Percentiles rank a stretch among this genome's conserved stretches.
phyloP scores from a whole-genome alignment of 2,797 vertebrate genomes.

The Microcaecilia unicolor region DNA sequence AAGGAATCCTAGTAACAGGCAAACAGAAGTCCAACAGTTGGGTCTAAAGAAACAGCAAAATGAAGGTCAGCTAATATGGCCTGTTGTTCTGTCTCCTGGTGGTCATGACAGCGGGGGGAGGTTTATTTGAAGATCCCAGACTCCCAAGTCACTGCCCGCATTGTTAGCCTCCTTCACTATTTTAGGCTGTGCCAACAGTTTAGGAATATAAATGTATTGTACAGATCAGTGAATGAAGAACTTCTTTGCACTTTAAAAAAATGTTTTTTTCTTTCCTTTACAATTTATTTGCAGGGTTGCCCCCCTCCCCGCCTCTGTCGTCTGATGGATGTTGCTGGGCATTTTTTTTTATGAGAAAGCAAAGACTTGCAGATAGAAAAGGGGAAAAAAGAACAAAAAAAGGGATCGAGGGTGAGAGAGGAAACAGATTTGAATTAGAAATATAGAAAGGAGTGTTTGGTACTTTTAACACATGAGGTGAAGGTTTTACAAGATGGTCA shows the following conservation, averaged over 20 bases:
- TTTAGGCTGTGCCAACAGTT: constrained; percentile 70
- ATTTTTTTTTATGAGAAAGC: constrained; percentile 63
- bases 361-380: constrained; percentile 32
- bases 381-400: constrained; percentile 2
- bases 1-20: constrained; percentile 91
- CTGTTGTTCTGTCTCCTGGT: constrained; percentile 70
- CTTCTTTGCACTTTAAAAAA: constrained; percentile 48
- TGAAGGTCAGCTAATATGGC: constrained; percentile 81
- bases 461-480: constrained; percentile 10
- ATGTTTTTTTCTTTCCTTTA: constrained; percentile 36
- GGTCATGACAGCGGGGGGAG: constrained; percentile 72
- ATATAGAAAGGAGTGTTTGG: constrained; percentile 17
- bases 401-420: constrained; percentile 9
- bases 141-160: constrained; percentile 76
- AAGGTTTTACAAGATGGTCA: constrained; percentile 29
- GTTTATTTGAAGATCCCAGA: constrained; percentile 98
- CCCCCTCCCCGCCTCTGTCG: constrained; percentile 43
- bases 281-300: constrained; percentile 75
- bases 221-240: constrained; percentile 69
- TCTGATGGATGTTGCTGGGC: constrained; percentile 62
- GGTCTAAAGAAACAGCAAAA: constrained; percentile 85
- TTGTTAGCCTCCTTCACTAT: constrained; percentile 70
- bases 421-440: no score
- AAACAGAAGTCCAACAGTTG: constrained; percentile 76
- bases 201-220: constrained; percentile 87